Percentiles rank a stretch among this genome's conserved stretches.
phyloP scores from a whole-genome alignment of 2,888 invertebrate genomes.

The Campoplex nolae region DNA sequence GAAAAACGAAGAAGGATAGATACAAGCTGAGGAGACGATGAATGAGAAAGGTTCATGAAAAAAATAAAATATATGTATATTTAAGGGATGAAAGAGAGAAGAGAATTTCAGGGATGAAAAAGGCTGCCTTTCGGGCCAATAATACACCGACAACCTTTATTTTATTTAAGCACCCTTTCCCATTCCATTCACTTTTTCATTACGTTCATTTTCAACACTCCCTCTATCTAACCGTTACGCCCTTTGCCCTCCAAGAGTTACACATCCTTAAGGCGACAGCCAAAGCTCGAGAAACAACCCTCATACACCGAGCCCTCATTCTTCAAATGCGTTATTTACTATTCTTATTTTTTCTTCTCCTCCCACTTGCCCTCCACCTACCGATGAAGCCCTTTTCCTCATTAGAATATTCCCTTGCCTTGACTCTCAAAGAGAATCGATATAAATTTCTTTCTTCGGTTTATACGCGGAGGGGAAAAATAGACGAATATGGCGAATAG shows the following conservation, averaged over 20 bases:
- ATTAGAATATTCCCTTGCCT: conserved; percentile 64
- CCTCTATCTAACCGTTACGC: conserved; percentile 65
- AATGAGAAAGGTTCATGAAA: conserved; percentile 52
- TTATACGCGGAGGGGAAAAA: conserved; percentile 17
- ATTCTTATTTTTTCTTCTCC: conserved; percentile 80
- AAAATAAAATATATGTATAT: conserved; percentile 12
- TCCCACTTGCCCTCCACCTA: conserved; percentile 14
- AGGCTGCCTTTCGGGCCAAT: conserved; percentile 77
- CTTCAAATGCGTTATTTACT: conserved; percentile 82
- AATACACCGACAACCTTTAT: conserved; percentile 82
- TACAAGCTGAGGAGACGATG: conserved; percentile 19
- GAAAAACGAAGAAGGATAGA: not conserved
- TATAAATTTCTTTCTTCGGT: conserved; percentile 39
- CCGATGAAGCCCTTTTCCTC: conserved; percentile 57
- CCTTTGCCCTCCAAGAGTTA: conserved; percentile 68
- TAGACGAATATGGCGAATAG: conserved; percentile 9
- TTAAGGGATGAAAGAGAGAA: conserved; percentile 36
- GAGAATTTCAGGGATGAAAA: conserved; percentile 64
- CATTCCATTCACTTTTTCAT: conserved; percentile 82
- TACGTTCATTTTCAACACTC: conserved; percentile 80
- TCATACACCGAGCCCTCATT: conserved; percentile 63
- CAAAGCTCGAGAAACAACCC: conserved; percentile 60
- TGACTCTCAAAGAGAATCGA: conserved; percentile 70
- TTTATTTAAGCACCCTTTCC: conserved; percentile 82
- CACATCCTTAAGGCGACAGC: conserved; percentile 64